Evolutionary conservation across 2,797 vertebrate genomes (phyloP), one percentile per base, ranked within the genome.

Genomic region (Scolopax rusticola): DNA sequence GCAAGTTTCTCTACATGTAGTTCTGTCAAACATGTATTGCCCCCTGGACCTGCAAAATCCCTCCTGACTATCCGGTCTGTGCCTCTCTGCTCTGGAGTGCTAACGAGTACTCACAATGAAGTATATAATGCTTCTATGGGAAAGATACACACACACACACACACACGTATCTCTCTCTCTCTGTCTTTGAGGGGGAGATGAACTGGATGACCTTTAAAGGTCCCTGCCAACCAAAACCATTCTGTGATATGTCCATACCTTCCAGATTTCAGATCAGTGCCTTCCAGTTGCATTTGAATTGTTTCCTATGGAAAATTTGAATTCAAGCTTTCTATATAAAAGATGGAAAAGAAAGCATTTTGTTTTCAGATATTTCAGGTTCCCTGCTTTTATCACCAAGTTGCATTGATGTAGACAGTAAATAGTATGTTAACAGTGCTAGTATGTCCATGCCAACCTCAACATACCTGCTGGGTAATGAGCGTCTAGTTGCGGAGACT

Each of bases 161-260:
- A 20, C 17, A 41, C 38, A 61, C 4, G 4, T 41, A 12, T 77
- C 16, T 43, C 4, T 30, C 3, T 32, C 5, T 38, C 15, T 56
- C 6, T 56, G 3, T 67, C 9, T 61, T 32, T n/a, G 33, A 51
- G 64, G 16, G 25, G 17, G 13, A 54, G n/a, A 17, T 61, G 75
- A 24, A 85, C 68, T 69, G 65, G 32, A 25, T 85, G 71, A 69
- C 71, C 59, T 94, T 77, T 69, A 83, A 83, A 85, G 41, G 8
- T 77, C 38, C 38, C 28, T 92, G 80, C n/a, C 68, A 90, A 54
- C 30, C 43, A 40, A 78, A 78, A 65, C 67, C 11, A 28, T 56
- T 69, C 33, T 60, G 1, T 47, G 57, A 23, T 75, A 18, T 5
- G 36, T 65, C 41, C 6, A 24, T 30, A 61, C 24, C 27, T 89